Base-by-base conservation (phyloP, 1,140 invertebrate genomes). In the Micrasema minimum region DNA sequence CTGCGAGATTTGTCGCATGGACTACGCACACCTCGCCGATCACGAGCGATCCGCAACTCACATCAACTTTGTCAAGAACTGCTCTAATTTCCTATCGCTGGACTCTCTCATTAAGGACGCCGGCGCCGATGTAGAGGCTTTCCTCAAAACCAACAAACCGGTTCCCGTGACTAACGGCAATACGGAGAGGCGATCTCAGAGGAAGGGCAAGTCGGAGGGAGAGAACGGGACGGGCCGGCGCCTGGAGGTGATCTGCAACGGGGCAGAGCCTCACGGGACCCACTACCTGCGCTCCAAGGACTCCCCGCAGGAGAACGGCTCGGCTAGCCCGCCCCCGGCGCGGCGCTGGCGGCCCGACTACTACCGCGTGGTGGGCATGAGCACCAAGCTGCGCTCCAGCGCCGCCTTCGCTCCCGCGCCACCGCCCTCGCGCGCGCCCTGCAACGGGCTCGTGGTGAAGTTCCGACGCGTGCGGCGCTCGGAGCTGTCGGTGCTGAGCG, bases 1-100 rank as follows among this genome's bases (percentile, higher is more conserved):
- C 76, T 93, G 91, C 82, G 91, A 92, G 81, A 90, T 92, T 78
- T 93, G 91, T 78, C 90, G 89, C 75, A 79, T 87, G 43, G 89
- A 90, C 69, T 93, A 92, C 79, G 85, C 85, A 62, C 89, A 88
- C 75, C 78, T 91, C 12, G 84, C 84, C 1, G 84, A 89, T 70
- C 91, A 93, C 72, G 80, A 91, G 26, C 87, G 90, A 68, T 90
- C 88, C n/a, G 89, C 90, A 53, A 87, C 90, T 76, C 91, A 92
- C 80, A 77, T 89, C 45, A 87, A 87, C 51, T 91, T 92, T 77
- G 89, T 91, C 26, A 86, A 87, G 55, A 90, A 92, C 77, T 86
- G 88, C 71, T 86, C 87, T 46, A 92, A 92, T 78, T 93, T 90
- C 77, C 79, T 90, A 26, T 87, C 89, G 10, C 79, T 92, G 43